A percentile compares a stretch with the other conserved stretches of the same genome.
Evolutionary conservation across 2,888 invertebrate species (phyloP).

Genomic region (Caenorhabditis sp.): DNA sequence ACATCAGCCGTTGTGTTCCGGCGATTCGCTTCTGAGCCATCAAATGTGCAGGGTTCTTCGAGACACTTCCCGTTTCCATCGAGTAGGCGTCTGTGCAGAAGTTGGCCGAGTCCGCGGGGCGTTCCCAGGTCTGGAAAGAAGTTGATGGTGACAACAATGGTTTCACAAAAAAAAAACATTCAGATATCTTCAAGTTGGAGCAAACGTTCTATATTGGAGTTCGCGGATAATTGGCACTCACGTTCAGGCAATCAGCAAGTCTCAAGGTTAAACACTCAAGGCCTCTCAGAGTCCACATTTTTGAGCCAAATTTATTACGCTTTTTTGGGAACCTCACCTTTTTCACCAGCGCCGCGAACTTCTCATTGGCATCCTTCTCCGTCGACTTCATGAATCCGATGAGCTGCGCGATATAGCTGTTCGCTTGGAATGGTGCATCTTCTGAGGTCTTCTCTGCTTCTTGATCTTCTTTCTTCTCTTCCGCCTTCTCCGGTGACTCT

Average conservation of each 20-base stretch:
- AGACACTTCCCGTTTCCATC: slow-evolving; percentile 21
- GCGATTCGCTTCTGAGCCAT: slow-evolving; percentile 52
- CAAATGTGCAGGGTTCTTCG: slow-evolving; percentile 9
- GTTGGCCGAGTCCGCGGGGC: neutral
- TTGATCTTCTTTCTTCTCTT: neutral
- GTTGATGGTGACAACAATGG: too few relatives aligned
- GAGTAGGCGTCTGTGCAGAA: slow-evolving; percentile 26
- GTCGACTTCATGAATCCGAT: slow-evolving; percentile 32
- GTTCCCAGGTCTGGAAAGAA: slow-evolving; percentile 37
- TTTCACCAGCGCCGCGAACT: slow-evolving; percentile 29
- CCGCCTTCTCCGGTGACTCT: neutral
- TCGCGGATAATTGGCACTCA: too few relatives aligned
- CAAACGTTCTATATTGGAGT: too few relatives aligned
- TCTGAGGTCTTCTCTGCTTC: neutral
- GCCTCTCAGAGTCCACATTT: too few relatives aligned
- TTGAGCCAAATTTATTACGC: too few relatives aligned
- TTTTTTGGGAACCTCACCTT: slow-evolving; percentile 13
- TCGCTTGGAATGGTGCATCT: slow-evolving; percentile 32
- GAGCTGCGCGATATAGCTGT: slow-evolving; percentile 37
- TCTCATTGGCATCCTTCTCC: slow-evolving; percentile 29
- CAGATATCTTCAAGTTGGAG: too few relatives aligned
- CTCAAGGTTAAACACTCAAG: too few relatives aligned
- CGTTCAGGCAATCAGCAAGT: too few relatives aligned
- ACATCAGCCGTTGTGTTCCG: slow-evolving; percentile 56
- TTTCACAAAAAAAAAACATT: too few relatives aligned